Evolutionary conservation across 2,113 vertebrate genomes (phyloP), one percentile per base, ranked within the genome.

Genomic region (Galeopterus variegatus): DNA sequence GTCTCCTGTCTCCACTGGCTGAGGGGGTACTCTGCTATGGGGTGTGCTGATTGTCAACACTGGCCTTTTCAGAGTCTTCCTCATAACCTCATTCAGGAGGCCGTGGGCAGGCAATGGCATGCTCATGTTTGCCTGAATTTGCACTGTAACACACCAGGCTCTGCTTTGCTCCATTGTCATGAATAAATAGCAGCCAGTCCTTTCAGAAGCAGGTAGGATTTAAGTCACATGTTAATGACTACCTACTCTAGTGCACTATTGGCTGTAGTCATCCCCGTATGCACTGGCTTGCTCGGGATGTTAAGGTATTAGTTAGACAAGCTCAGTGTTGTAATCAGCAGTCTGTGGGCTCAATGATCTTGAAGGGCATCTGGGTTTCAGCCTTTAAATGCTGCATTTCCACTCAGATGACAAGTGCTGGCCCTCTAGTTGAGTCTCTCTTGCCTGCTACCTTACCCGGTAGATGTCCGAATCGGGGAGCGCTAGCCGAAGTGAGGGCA

Each of bases 361-460:
- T 45, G 48, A 64, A 62, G 70, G 87, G 41, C n/a, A 77, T 5
- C 10, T 58, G 88, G 5, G 7, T 36, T 76, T 73, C 23, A 28
- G 31, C 8, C 5, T 48, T n/a, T 31, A 13, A 50, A 18, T 3
- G 13, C 23, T 52, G 26, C 52, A 21, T 8, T 83, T 54, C 45
- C 8, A 3, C 2, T 0, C 3, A 76, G 24, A 41, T 14, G 41
- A n/a, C 11, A 54, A 48, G 12, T 2, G 9, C n/a, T 21, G 2
- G 9, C 23, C 0, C 41, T 60, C 6, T 26, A 4, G 17, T 12
- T 23, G 50, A 85, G 86, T 23, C 21, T 56, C n/a, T 58, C 60
- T 31, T 18, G 48, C 26, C n/a, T 18, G 64, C 54, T 4, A 8
- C 10, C 13, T 33, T 21, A 19, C 60, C 45, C 33, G 54, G 24